Conservation (phyloP, 2,888 invertebrate genomes). For the Subacronicta megacephala region DNA sequence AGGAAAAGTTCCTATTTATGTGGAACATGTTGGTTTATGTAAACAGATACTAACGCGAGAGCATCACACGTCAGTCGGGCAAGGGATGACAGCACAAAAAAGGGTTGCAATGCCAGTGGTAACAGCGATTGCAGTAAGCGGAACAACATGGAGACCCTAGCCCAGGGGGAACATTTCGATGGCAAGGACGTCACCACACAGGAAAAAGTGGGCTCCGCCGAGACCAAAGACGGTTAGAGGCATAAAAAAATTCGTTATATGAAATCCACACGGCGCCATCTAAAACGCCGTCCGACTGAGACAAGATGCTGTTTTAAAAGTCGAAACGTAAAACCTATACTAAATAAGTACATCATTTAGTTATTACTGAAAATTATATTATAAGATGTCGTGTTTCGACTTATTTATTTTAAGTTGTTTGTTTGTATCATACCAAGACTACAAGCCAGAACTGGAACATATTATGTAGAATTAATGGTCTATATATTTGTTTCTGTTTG, state of each 20-base stretch:
- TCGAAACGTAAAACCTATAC: slow-evolving; percentile 6
- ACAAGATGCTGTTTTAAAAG: slow-evolving; percentile 7
- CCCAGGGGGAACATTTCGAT: slow-evolving; percentile 83
- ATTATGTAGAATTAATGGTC: background rate
- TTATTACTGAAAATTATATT: background rate
- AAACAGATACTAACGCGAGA: slow-evolving; percentile 81
- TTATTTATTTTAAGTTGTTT: background rate
- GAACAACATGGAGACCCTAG: slow-evolving; percentile 85
- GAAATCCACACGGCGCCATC: slow-evolving; percentile 6
- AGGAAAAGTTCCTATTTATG: slow-evolving; percentile 46
- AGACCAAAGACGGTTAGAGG: slow-evolving; percentile 76
- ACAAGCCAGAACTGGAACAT: background rate
- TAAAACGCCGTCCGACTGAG: slow-evolving; percentile 6
- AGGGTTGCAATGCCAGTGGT: slow-evolving; percentile 81
- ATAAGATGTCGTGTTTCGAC: background rate
- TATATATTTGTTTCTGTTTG: slow-evolving; percentile 9
- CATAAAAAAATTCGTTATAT: slow-evolving; percentile 35
- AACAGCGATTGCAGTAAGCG: slow-evolving; percentile 77
- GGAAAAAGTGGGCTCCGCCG: slow-evolving; percentile 71
- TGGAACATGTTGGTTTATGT: slow-evolving; percentile 53
- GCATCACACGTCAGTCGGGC: slow-evolving; percentile 76
- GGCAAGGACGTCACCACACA: slow-evolving; percentile 78
- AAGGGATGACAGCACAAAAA: slow-evolving; percentile 86
- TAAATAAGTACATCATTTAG: slow-evolving; percentile 1
- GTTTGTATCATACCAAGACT: background rate